Evolutionary conservation across 2,888 invertebrate genomes (phyloP), one percentile per base, ranked within the genome.

Genomic region (Scaeva pyrastri): DNA sequence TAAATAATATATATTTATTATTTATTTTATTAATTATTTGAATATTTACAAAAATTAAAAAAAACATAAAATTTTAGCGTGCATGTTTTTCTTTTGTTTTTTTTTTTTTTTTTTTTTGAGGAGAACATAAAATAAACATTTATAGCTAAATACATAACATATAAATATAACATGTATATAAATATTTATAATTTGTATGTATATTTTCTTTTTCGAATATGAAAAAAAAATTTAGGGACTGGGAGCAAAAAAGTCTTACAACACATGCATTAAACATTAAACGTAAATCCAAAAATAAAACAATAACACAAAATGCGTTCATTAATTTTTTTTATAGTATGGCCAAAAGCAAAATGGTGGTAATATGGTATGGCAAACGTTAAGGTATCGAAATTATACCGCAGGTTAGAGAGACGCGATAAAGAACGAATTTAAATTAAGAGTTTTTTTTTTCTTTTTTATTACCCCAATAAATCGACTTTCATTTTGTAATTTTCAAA

Each of bases 41-140:
- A n/a, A 2, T 73, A 75, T 75, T 43, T 82, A 72, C 72, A 72
- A 50, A 72, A 41, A 72, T 43, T 31, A 68, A 68, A 68, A 26
- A 16, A 14, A 21, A 52, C 14, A 39, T 31, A 31, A 39, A 45
- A 58, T 21, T 50, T 6, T 74, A 62, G 74, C 81, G 82, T 86
- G 86, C 85, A 85, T 48, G 26, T 23, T 52, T 23, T 52, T 52
- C 4, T 31, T 36, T 36, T n/a, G n/a, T 48, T 6, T 19, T 16
- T 48, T 10, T 48, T 8, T 8, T 12, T 16, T 39, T 55, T 70
- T 74, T 56, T 86, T 78, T 76, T 80, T 31, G 62, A 82, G 83
- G 81, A 64, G 64, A 88, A 88, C 87, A 80, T 80, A 88, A 76
- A 89, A 87, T 62, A 79, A 75, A 76, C 82, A 71, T 77, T 77